Evolutionary conservation across 1,140 invertebrate species (phyloP), one percentile per base, ranked within the genome.

Genomic region (Drosophila subpulchrella): DNA sequence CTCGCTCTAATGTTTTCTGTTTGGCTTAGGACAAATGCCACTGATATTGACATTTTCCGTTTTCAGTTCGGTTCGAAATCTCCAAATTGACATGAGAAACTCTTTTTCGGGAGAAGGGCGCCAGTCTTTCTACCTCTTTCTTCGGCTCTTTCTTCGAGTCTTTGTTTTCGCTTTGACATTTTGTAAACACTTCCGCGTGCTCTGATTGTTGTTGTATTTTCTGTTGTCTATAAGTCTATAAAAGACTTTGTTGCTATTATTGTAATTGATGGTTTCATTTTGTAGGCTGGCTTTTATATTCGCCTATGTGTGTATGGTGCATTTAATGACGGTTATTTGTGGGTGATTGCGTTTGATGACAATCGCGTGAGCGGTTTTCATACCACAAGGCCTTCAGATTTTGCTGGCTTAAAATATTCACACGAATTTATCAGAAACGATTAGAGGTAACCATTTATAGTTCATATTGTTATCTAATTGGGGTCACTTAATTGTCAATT

Each of bases 11-110:
- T 86, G 76, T 81, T 85, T 74, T 54, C 70, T 78, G 39, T 74
- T 36, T n/a, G 60, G 32, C 10, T 68, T 73, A 76, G 67, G 71
- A 59, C 63, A 88, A 88, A 88, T 88, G 83, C 75, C 83, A 89
- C 78, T 68, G 84, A 70, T 89, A 89, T 89, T 89, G 84, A 89
- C 84, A 84, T 89, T 78, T 89, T 81, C 77, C 84, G 80, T 84
- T 84, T 89, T 75, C 65, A 75, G 82, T 84, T 77, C 47, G 75
- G 39, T 58, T 67, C 38, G 39, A 72, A 80, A 73, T 89, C 76
- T 77, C 42, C 46, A 84, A 84, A 89, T 84, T 89, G 84, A 84
- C 84, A 89, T 89, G 84, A 75, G 84, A 89, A 89, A 81, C 77
- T 57, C 63, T 81, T 85, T 46, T 61, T 76, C 20, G 32, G 44